Conservation (phyloP, 2,888 invertebrate species). For the Carterocephalus palaemon region DNA sequence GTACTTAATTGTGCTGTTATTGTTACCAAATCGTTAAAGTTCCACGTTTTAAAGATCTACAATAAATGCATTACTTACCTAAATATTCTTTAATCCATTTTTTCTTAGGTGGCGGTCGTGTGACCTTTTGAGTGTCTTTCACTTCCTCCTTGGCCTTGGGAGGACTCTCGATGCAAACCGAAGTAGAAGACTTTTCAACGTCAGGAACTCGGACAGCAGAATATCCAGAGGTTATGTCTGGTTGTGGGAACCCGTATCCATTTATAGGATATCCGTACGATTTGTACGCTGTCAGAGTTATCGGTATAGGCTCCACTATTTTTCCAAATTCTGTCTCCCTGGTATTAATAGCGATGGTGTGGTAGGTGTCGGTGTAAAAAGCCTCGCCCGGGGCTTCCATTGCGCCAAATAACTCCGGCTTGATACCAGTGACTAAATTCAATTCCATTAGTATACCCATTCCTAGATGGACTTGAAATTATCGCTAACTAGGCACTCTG, state of each 20-base stretch:
- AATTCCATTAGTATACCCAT: constrained; percentile 77
- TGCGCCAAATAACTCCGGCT: constrained; percentile 54
- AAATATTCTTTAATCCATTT: constrained; percentile 86
- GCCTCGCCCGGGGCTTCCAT: constrained; percentile 60
- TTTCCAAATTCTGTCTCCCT: constrained; percentile 68
- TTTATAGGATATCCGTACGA: constrained; percentile 48
- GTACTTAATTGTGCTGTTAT: too few relatives aligned
- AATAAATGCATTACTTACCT: constrained; percentile 61
- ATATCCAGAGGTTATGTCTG: constrained; percentile 40
- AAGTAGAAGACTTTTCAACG: constrained; percentile 45
- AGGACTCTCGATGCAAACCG: constrained; percentile 42
- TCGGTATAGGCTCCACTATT: constrained; percentile 64
- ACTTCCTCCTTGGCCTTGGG: constrained; percentile 41
- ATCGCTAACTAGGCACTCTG: constrained; percentile 46
- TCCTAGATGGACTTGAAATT: constrained; percentile 55
- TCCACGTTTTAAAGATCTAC: not conserved
- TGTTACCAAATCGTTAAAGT: not conserved
- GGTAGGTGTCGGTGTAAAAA: constrained; percentile 58
- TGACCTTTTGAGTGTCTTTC: constrained; percentile 48
- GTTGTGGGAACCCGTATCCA: constrained; percentile 47
- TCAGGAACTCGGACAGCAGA: constrained; percentile 44
- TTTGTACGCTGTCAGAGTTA: constrained; percentile 60
- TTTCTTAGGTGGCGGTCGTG: constrained; percentile 81
- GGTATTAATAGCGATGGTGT: constrained; percentile 65
- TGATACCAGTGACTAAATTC: constrained; percentile 60